Evolutionary conservation across 1,140 invertebrate genomes (phyloP).

Genomic region (Rhyacophila brunnea): DNA sequence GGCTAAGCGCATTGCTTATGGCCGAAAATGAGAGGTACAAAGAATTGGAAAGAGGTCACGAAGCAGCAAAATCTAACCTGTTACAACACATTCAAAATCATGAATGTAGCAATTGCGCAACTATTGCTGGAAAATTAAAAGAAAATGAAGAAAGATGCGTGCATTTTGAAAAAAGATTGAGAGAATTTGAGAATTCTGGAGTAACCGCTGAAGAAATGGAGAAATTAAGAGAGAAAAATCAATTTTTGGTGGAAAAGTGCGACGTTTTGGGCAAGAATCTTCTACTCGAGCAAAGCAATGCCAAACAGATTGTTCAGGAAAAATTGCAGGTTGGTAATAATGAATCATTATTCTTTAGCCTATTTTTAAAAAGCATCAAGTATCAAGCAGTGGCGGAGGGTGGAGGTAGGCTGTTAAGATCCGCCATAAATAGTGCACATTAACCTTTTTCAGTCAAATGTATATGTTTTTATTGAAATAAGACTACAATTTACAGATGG

Average conservation of each 20-base stretch:
- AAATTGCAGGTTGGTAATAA: constrained; percentile 46
- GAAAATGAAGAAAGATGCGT: constrained; percentile 47
- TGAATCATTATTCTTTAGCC: too few species aligned
- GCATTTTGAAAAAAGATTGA: constrained; percentile 37
- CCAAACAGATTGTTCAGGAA: constrained; percentile 54
- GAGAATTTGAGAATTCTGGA: constrained; percentile 11
- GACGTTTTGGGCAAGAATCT: constrained; percentile 61
- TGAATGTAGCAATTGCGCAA: constrained; percentile 41
- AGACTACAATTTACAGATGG: too few species aligned
- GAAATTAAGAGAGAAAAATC: constrained; percentile 44
- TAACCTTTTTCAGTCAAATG: too few species aligned
- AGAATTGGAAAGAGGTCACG: constrained; percentile 53
- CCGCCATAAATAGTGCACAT: too few species aligned
- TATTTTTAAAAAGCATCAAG: too few species aligned
- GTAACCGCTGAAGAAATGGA: constrained; percentile 40
- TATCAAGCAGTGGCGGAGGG: too few species aligned
- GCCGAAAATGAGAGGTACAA: constrained; percentile 42
- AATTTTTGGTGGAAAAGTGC: constrained; percentile 58
- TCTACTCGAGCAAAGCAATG: constrained; percentile 55
- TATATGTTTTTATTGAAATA: too few species aligned
- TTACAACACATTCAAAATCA: constrained; percentile 35
- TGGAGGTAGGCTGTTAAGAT: too few species aligned
- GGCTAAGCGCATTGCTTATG: constrained; percentile 61
- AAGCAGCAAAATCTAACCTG: constrained; percentile 35
- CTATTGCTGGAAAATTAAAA: constrained; percentile 39